Evolutionary conservation across 2,797 vertebrate species (phyloP).

Genomic region (Thaleichthys pacificus): DNA sequence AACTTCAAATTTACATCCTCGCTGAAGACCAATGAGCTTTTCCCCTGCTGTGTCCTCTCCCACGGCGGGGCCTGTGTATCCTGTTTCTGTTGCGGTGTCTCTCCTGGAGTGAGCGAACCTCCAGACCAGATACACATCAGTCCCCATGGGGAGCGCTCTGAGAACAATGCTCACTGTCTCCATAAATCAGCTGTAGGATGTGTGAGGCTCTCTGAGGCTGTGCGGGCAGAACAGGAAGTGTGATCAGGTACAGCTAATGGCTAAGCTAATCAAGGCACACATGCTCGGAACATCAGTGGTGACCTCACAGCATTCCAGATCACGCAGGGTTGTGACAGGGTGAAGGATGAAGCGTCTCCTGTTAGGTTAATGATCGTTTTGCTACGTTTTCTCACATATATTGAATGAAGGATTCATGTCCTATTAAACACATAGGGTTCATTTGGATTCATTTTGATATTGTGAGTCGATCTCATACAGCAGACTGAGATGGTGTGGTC

Average conservation of each 20-base stretch:
- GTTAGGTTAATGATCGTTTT: too few species aligned
- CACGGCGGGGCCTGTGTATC: background rate
- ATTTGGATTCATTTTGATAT: background rate
- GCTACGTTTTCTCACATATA: background rate
- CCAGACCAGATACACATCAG: background rate
- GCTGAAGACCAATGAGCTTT: too few species aligned
- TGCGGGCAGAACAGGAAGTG: constrained; percentile 30
- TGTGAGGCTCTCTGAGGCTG: constrained; percentile 13
- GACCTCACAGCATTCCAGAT: too few species aligned
- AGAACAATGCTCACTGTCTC: constrained; percentile 2
- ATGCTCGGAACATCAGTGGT: constrained; percentile 20
- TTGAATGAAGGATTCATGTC: too few species aligned
- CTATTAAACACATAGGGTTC: too few species aligned
- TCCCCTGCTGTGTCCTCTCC: background rate
- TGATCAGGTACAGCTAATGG: constrained; percentile 29
- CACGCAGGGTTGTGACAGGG: background rate
- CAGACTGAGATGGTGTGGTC: too few species aligned
- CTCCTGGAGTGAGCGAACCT: background rate
- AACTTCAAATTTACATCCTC: background rate
- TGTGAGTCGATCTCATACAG: background rate
- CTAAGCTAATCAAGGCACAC: constrained; percentile 14
- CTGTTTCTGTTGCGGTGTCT: background rate
- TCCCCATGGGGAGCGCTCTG: too few species aligned
- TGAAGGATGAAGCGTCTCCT: too few species aligned
- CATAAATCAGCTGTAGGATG: background rate